A percentile compares a stretch with the other conserved stretches of the same genome.
These are phyloP conservation scores for Sarcophilus harrisii DNA, from an alignment of 2,797 vertebrate species.

Conservation along the genomic window DNA sequence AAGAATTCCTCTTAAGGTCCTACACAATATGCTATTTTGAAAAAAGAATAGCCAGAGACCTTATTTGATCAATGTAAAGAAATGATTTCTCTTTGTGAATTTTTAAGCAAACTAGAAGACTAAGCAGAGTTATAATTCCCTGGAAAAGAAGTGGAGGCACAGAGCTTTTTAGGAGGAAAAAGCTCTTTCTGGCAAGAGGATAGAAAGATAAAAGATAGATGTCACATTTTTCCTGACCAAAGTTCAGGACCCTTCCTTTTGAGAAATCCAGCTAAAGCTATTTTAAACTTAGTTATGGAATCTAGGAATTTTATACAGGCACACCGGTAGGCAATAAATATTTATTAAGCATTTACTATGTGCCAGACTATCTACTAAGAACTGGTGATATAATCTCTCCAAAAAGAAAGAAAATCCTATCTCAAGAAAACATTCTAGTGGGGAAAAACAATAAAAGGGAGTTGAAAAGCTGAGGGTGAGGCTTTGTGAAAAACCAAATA, in stretches of 20 bases:
- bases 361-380: background rate
- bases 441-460: background rate
- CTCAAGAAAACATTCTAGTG: background rate
- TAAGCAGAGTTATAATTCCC: background rate
- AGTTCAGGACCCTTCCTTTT: background rate
- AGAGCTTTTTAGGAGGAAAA: background rate
- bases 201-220: background rate
- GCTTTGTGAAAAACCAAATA: background rate
- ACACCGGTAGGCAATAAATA: background rate
- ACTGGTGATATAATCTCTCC: background rate
- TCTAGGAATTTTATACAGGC: background rate
- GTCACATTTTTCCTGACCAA: background rate
- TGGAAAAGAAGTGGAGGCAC: background rate
- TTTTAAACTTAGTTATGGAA: background rate
- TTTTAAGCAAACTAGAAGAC: background rate
- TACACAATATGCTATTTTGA: background rate
- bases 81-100: background rate
- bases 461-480: background rate
- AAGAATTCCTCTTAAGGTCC: background rate
- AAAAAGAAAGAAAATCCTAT: background rate
- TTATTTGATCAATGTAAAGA: background rate
- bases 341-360: background rate
- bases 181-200: background rate
- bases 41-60: background rate
- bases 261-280: background rate